Base-by-base conservation (phyloP, 2,888 invertebrate genomes). In the Euplexia lucipara region DNA sequence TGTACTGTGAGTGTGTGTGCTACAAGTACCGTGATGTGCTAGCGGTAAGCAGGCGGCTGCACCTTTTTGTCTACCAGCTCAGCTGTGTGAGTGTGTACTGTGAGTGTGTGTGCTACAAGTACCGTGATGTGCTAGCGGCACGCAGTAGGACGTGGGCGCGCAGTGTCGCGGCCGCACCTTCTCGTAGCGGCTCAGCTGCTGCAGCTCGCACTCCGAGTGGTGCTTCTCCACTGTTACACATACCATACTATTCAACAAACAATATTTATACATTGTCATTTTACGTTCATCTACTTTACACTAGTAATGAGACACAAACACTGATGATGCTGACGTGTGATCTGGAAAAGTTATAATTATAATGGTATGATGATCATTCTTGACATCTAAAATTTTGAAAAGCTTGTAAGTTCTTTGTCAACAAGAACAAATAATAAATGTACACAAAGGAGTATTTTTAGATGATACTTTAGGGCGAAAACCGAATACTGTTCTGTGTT, bases 101-200 rank as follows among this genome's bases (percentile, higher is more conserved):
- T 34, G 3, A 2, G 22, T 26, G 26, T 7, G 37, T 58, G n/a
- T 45, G 14, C n/a, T 16, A 39, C 14, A 65, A 95, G 96, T 98
- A 90, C 99, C 99, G 95, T 99, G 99, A 87, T 94, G 95, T 0
- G 92, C 81, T 3, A 95, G 88, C 1, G 95, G 95, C 57, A 95
- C 95, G 88, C 95, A 95, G 86, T 95, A 95, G 0, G 95, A 95
- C 0, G 95, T 92, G 10, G 90, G 92, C 9, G 94, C 90, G 79
- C 95, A 95, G 83, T 95, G 95, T 2, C 95, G 88, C 57, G 94
- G 92, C 0, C 95, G 91, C 77, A 95, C 94, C 83, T 95, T 95
- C 86, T 95, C 95, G 82, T 95, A 95, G 8, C 95, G 92, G 61
- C 94, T 94, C 37, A 95, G 87, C 72, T 95, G 95, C 78, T 95